A percentile compares a stretch with the other conserved stretches of the same genome.
Evolutionary conservation across 2,797 vertebrate genomes (phyloP).

Genomic region (Florisuga fusca): DNA sequence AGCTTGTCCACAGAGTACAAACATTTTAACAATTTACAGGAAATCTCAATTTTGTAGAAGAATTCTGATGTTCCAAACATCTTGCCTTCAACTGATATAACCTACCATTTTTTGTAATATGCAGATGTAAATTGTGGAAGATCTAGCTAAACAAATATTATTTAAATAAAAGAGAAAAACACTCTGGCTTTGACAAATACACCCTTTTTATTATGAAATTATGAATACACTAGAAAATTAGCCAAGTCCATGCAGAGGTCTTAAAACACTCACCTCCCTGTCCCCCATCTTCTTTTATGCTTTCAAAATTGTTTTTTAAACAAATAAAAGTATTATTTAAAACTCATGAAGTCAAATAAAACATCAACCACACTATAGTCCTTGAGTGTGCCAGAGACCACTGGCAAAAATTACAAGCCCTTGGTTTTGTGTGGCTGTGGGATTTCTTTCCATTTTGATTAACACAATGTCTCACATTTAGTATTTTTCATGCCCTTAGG

Average conservation of each 20-base stretch:
- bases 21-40: background rate
- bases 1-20: background rate
- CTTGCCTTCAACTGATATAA: background rate
- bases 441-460: background rate
- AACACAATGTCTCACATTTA: background rate
- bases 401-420: background rate
- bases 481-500: background rate
- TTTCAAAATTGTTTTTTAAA: conserved; percentile 10
- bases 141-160: background rate
- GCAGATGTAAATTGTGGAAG: background rate
- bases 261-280: background rate
- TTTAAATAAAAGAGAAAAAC: background rate
- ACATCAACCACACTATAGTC: background rate
- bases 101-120: background rate
- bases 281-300: background rate
- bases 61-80: background rate
- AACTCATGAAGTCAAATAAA: conserved; percentile 22
- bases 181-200: conserved; percentile 24
- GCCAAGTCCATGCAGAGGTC: background rate
- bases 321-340: background rate
- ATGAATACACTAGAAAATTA: conserved; percentile 61
- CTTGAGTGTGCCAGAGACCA: background rate
- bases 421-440: background rate
- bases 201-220: conserved; percentile 73
- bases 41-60: background rate